Base-by-base conservation (phyloP, 1,140 invertebrate genomes). In the Musca domestica region DNA sequence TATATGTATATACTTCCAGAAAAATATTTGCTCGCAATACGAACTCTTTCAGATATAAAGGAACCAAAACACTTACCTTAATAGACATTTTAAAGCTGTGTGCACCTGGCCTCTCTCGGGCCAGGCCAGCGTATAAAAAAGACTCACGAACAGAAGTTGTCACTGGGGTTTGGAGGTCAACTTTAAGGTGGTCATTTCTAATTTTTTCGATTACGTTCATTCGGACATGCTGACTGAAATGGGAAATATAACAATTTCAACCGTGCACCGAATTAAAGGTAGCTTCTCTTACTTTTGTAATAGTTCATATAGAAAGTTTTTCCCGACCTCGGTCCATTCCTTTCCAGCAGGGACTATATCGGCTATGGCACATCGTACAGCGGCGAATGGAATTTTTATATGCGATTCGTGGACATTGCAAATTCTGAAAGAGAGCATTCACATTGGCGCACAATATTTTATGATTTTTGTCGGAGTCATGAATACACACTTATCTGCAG, bases 51-150 rank as follows among this genome's bases (percentile, higher is more conserved):
- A n/a, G n/a, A n/a, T n/a, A n/a, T n/a, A n/a, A n/a, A n/a, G n/a
- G n/a, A n/a, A n/a, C n/a, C n/a, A n/a, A 19, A 25, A 46, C 56
- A 14, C 10, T 34, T 69, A 66, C 68, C 64, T 69, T 69, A 22
- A 58, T 19, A 47, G 47, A 46, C 22, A 66, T 19, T 34, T 56
- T 47, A 25, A 61, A 34, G 22, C 46, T 67, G 19, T 17, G 10
- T 66, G 25, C 41, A 27, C 66, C 69, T 70, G 69, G 41, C 66
- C 27, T 67, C 66, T 70, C 71, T 23, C 51, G 49, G 23, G 75
- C 78, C 70, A 75, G 27, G 47, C 76, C 78, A 4, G 76, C 67
- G 52, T 80, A 80, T 69, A 80, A 70, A 72, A 80, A 78, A 64
- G 78, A 61, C 10, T 80, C 74, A 1, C 73, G 73, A 3, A 80